A percentile compares a stretch with the other conserved stretches of the same genome.
Evolutionary conservation across 1,140 invertebrate genomes (phyloP).

Genomic region (Magallana gigas): DNA sequence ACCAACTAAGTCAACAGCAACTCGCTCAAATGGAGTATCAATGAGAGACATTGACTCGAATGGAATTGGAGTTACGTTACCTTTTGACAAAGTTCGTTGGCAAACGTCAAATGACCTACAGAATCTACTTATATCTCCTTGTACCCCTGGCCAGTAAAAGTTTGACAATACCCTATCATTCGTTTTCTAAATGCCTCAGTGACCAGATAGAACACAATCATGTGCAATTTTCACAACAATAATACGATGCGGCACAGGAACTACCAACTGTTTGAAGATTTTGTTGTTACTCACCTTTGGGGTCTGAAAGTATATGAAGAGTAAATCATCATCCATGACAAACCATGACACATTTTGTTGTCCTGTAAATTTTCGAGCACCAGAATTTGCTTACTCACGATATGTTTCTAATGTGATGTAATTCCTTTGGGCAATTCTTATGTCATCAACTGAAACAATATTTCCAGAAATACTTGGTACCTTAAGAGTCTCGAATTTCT

Average conservation of each 20-base stretch:
- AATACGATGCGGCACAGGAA: neutral
- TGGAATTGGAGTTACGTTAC: constrained; percentile 52
- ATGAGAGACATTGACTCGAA: constrained; percentile 61
- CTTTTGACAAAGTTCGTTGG: constrained; percentile 57
- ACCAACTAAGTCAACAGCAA: neutral
- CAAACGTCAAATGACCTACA: constrained; percentile 59
- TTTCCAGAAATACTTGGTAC: neutral
- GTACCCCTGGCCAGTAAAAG: too few species aligned
- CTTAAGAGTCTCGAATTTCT: constrained; percentile 9
- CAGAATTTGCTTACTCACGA: neutral
- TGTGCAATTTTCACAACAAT: constrained; percentile 44
- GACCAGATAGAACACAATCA: constrained; percentile 9
- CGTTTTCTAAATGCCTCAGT: constrained; percentile 12
- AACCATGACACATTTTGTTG: neutral
- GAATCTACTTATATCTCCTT: constrained; percentile 53
- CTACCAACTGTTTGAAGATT: constrained; percentile 42
- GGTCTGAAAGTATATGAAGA: constrained; percentile 40
- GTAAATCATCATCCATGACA: constrained; percentile 8
- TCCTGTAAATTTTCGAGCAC: neutral
- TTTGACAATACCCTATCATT: neutral
- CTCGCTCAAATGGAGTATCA: constrained; percentile 55
- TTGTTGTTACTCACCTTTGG: constrained; percentile 33
- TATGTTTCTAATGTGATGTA: neutral
- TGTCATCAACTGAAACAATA: neutral
- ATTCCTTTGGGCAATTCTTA: neutral